Percentiles rank a stretch among this genome's conserved stretches.
These are phyloP conservation scores for Parnassius orleans DNA, from an alignment of 2,888 invertebrate species.

Conservation along the genomic window DNA sequence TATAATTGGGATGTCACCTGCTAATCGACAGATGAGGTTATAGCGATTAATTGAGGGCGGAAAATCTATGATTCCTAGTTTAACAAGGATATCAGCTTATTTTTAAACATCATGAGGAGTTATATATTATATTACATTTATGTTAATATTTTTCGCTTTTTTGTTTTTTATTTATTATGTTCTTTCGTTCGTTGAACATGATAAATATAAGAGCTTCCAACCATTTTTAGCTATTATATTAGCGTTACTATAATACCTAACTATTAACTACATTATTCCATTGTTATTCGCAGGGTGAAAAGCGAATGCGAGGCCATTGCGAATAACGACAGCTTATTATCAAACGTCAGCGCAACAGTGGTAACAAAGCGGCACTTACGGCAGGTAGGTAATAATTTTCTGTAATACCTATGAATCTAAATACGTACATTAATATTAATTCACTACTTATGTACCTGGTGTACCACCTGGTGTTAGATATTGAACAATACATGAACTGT, in stretches of 20 bases:
- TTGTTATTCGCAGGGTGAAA: constrained; percentile 64
- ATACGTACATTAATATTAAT: background rate
- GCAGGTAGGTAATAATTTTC: constrained; percentile 65
- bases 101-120: too few relatives aligned
- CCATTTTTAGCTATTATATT: background rate
- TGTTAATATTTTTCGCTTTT: too few relatives aligned
- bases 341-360: constrained; percentile 49
- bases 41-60: too few relatives aligned
- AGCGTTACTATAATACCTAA: background rate
- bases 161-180: too few relatives aligned
- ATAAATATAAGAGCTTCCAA: too few relatives aligned
- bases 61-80: too few relatives aligned
- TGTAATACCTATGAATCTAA: background rate
- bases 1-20: too few relatives aligned
- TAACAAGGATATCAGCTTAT: too few relatives aligned
- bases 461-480: background rate
- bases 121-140: too few relatives aligned
- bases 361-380: constrained; percentile 52
- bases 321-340: constrained; percentile 58
- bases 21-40: too few relatives aligned
- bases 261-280: constrained; percentile 27
- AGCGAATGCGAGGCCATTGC: constrained; percentile 73
- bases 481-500: background rate
- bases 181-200: too few relatives aligned
- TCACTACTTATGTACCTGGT: background rate